Percentiles rank a stretch among this genome's conserved stretches.
Evolutionary conservation across 2,888 invertebrate genomes (phyloP).

Genomic region (Andrena haemorrhoa): DNA sequence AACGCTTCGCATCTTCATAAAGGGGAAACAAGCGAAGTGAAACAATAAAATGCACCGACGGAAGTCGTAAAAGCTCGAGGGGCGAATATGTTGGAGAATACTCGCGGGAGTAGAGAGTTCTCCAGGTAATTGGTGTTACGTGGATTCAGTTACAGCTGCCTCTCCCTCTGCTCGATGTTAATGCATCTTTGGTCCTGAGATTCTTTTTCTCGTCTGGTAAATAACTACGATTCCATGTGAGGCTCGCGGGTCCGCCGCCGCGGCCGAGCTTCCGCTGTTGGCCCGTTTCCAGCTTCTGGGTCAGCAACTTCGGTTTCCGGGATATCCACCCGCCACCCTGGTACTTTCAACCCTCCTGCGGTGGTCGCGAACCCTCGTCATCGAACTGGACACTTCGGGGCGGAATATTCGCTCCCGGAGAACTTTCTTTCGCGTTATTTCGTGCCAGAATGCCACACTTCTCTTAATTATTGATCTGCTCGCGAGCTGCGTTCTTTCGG

Average conservation of each 20-base stretch:
- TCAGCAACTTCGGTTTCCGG: constrained; percentile 56
- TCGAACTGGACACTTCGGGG: neutral
- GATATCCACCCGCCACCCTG: constrained; percentile 19
- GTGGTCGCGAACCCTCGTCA: constrained; percentile 1
- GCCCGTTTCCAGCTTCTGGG: constrained; percentile 62
- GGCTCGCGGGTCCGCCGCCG: constrained; percentile 37
- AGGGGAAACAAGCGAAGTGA: neutral
- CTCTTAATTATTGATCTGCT: neutral
- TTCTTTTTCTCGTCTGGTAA: constrained; percentile 37
- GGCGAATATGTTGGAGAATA: neutral
- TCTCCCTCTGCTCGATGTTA: constrained; percentile 10
- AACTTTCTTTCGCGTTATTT: neutral
- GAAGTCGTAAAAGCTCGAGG: neutral
- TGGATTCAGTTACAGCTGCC: constrained; percentile 5
- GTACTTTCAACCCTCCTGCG: constrained; percentile 33
- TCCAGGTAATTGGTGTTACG: neutral
- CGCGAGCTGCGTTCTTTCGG: neutral
- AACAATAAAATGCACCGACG: neutral
- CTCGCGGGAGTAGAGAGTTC: neutral
- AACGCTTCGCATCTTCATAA: too few relatives aligned
- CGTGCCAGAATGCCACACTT: neutral
- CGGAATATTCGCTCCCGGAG: neutral
- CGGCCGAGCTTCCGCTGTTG: constrained; percentile 45
- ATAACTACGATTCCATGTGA: constrained; percentile 53
- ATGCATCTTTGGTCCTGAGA: constrained; percentile 18